Conservation (phyloP, 1,140 invertebrate genomes). For the Caenorhabditis latens region DNA sequence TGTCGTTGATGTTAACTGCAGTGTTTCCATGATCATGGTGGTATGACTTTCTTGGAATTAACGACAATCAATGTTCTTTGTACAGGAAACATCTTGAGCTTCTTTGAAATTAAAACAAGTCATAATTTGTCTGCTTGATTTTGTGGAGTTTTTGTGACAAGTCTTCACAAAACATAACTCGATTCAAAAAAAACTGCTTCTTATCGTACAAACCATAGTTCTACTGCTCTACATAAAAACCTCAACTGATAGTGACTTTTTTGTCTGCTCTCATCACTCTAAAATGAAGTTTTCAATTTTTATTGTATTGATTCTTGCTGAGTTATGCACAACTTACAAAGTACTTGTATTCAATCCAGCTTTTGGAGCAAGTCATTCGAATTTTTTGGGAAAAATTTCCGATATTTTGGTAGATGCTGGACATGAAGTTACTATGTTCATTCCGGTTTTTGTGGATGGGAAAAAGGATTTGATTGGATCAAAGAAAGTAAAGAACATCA, state of each 20-base stretch:
- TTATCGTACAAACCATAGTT: conserved; percentile 35
- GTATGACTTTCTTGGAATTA: neutral
- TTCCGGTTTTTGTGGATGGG: conserved; percentile 27
- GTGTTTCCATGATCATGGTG: no score
- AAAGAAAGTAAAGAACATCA: conserved; percentile 23
- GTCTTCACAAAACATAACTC: conserved; percentile 19
- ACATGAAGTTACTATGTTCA: conserved; percentile 55
- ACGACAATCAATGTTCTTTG: neutral
- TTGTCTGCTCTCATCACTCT: neutral
- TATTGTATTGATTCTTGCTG: conserved; percentile 11
- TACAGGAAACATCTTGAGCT: neutral
- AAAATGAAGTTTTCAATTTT: conserved; percentile 36
- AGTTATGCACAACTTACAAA: conserved; percentile 50
- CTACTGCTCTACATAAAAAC: conserved; percentile 14
- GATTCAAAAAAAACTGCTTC: neutral
- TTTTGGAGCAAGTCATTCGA: conserved; percentile 52
- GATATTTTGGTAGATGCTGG: conserved; percentile 59
- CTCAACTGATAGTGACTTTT: neutral
- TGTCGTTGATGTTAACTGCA: no score
- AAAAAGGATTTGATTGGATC: conserved; percentile 27
- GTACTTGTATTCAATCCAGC: conserved; percentile 61
- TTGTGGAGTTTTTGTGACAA: neutral
- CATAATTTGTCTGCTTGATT: neutral
- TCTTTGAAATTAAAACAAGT: neutral
- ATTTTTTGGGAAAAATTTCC: conserved; percentile 56